Conservation (phyloP, 1,140 invertebrate species). For the Calycopis cecrops region DNA sequence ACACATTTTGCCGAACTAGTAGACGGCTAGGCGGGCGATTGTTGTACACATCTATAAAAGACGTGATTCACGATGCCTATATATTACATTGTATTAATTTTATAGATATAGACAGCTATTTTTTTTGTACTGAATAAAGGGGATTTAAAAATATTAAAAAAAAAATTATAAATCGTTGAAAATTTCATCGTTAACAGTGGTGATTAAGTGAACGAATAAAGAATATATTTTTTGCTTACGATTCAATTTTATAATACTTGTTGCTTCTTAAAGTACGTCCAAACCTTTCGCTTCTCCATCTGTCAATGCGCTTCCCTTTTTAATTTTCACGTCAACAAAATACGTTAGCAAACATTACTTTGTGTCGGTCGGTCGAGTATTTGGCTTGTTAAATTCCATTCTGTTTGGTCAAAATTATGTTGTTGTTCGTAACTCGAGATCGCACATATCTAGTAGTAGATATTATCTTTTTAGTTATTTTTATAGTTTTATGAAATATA, state of each 20-base stretch:
- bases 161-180: slow-evolving; percentile 4
- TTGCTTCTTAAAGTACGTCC: neutral
- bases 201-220: neutral
- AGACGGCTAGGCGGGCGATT: neutral
- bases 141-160: slow-evolving; percentile 6
- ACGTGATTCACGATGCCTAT: slow-evolving; percentile 1
- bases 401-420: slow-evolving; percentile 13
- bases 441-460: slow-evolving; percentile 25
- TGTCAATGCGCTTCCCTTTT: too few relatives aligned
- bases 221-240: slow-evolving; percentile 3
- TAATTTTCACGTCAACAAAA: too few relatives aligned
- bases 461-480: slow-evolving; percentile 25
- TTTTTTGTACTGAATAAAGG: slow-evolving; percentile 28
- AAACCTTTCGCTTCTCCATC: neutral
- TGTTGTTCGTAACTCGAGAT: slow-evolving; percentile 15
- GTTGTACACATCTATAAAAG: slow-evolving; percentile 5
- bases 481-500: slow-evolving; percentile 21
- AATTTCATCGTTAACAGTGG: neutral
- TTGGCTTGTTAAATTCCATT: slow-evolving; percentile 14
- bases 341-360: too few relatives aligned
- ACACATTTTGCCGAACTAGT: neutral
- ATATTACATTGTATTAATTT: slow-evolving; percentile 31
- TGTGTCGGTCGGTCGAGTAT: neutral
- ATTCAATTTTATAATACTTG: neutral
- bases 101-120: slow-evolving; percentile 43